A percentile compares a stretch with the other conserved stretches of the same genome.
These are phyloP conservation scores for Pemphredon lugubris DNA, from an alignment of 2,888 invertebrate genomes.

Conservation along the genomic window DNA sequence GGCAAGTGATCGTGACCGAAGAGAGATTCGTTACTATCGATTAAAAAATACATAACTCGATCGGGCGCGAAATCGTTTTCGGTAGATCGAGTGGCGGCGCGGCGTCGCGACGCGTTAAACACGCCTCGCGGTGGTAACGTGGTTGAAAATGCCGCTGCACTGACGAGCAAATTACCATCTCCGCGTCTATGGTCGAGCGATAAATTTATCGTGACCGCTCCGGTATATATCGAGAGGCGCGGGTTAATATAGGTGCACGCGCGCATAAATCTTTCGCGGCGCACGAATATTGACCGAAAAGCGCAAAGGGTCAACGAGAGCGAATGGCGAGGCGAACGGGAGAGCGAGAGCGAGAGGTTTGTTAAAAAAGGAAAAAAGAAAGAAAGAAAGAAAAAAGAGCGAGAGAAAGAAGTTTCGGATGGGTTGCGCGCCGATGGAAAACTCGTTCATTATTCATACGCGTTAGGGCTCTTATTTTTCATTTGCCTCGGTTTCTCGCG, in stretches of 20 bases:
- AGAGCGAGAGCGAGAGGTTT: neutral
- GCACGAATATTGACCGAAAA: conserved; percentile 5
- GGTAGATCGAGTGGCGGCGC: neutral
- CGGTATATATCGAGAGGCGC: conserved; percentile 5
- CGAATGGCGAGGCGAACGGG: neutral
- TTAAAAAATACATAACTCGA: conserved; percentile 13
- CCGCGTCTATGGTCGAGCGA: conserved; percentile 6
- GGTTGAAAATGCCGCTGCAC: neutral
- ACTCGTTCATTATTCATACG: too few relatives aligned
- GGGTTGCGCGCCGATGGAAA: too few relatives aligned
- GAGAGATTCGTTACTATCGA: neutral
- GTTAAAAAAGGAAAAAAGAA: too few relatives aligned
- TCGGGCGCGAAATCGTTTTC: too few relatives aligned
- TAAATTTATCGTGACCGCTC: conserved; percentile 15
- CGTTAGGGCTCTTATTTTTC: too few relatives aligned
- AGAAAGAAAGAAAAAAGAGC: too few relatives aligned
- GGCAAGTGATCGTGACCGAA: conserved; percentile 10
- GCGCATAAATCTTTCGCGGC: conserved; percentile 4
- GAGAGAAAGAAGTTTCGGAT: neutral
- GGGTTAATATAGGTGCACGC: neutral
- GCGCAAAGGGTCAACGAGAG: neutral
- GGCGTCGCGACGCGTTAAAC: neutral
- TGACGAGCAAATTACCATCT: conserved; percentile 15
- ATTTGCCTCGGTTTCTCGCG: neutral
- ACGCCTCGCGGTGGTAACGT: neutral